Base-by-base conservation (phyloP, 2,113 vertebrate genomes). In the Sander lucioperca region DNA sequence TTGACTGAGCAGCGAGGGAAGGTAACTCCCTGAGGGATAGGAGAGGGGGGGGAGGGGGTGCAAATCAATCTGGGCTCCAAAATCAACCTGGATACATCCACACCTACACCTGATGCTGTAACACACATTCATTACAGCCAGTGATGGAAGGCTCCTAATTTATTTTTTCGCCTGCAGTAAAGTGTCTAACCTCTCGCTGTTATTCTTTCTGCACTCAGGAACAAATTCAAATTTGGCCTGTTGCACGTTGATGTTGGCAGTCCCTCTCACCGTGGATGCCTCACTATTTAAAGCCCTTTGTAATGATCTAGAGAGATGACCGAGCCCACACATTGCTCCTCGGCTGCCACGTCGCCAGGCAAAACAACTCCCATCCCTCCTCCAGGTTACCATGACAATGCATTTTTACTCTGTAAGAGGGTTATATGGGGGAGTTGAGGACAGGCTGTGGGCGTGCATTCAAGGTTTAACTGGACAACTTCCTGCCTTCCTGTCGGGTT, bases 371-470 rank as follows among this genome's bases (percentile, higher is more conserved):
- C 47, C 15, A 56, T 2, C 15, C 45, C 45, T 61, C 71, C 23
- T 65, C 59, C 16, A 21, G 1, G 80, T 90, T 87, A 73, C 90
- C 64, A 90, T 88, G 89, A 77, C 59, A 15, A 89, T 66, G n/a
- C 50, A 45, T 79, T 76, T 77, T 30, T 73, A 45, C 61, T 74
- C 68, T 65, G 19, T 45, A 62, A 30, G 36, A 58, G 39, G 68
- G 6, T 65, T 21, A 11, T 1, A 18, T 57, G 56, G 21, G 50
- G 23, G 59, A 30, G 43, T 19, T 36, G 68, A 63, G 47, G 71
- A 70, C 36, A 10, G 33, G 4, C 3, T 53, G 79, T 62, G 77
- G 56, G 61, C 50, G 61, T 66, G 59, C 36, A 23, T 79, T 66
- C 18, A 12, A 80, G 19, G 69, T 81, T 62, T 66, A 54, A 61